Percentiles rank a stretch among this genome's conserved stretches.
Conservation (phyloP, 2,888 invertebrate species). For the Diadegma fenestrale region DNA sequence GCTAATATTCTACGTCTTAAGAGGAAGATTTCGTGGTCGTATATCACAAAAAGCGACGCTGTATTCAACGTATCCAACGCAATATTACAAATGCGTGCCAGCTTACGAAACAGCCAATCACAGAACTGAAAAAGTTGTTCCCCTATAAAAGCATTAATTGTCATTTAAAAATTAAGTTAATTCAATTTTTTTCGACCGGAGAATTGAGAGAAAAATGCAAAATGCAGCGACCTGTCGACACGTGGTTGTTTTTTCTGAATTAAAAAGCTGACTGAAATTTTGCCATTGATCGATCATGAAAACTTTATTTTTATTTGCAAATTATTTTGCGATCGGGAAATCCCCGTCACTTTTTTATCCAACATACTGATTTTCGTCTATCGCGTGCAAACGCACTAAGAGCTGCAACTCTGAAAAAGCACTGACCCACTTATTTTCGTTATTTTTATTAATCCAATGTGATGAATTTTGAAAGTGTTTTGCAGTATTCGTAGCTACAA, state of each 20-base stretch:
- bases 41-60: constrained; percentile 77
- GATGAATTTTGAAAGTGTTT: background rate
- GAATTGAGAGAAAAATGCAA: background rate
- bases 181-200: background rate
- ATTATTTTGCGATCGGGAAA: background rate
- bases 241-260: constrained; percentile 5
- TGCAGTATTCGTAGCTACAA: background rate
- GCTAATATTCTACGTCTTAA: constrained; percentile 79
- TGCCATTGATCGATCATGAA: background rate
- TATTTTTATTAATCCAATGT: background rate
- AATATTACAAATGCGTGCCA: constrained; percentile 83
- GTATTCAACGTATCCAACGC: constrained; percentile 78
- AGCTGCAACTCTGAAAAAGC: background rate
- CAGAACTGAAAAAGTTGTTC: constrained; percentile 80
- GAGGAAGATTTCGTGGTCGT: constrained; percentile 79
- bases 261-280: constrained; percentile 28
- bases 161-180: background rate
- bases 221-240: constrained; percentile 1
- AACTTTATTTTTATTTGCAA: background rate
- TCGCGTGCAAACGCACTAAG: background rate
- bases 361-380: constrained; percentile 6
- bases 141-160: constrained; percentile 73
- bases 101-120: constrained; percentile 80
- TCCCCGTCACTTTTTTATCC: background rate
- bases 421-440: background rate